These are phyloP conservation scores for Augochlorella aurata DNA, from an alignment of 2,888 invertebrate species.

Conservation along the genomic window DNA sequence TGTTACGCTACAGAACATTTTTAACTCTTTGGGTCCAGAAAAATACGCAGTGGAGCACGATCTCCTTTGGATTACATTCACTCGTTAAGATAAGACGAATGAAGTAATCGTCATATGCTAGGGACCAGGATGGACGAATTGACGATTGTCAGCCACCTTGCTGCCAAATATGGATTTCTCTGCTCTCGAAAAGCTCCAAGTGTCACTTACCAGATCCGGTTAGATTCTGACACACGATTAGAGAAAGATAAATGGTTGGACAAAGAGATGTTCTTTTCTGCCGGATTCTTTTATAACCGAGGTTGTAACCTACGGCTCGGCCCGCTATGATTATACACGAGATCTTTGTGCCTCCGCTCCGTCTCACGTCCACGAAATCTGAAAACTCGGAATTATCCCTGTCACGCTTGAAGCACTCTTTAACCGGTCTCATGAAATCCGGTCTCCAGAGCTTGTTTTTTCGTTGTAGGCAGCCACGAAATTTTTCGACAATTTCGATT, in stretches of 20 bases:
- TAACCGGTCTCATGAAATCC: slow-evolving; percentile 16
- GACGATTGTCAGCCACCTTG: slow-evolving; percentile 18
- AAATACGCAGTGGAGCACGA: too few species aligned
- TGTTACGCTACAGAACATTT: too few species aligned
- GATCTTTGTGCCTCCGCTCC: slow-evolving; percentile 15
- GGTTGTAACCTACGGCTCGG: slow-evolving; percentile 24
- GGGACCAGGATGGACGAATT: slow-evolving; percentile 16
- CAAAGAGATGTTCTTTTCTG: slow-evolving; percentile 18
- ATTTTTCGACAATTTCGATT: background rate
- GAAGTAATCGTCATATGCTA: background rate
- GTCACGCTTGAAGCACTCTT: slow-evolving; percentile 26
- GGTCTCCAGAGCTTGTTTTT: background rate
- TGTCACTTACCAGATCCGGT: slow-evolving; percentile 24
- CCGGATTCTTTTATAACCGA: slow-evolving; percentile 15
- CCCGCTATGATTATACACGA: slow-evolving; percentile 29
- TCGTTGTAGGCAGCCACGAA: background rate
- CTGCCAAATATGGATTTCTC: slow-evolving; percentile 6
- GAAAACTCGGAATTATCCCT: slow-evolving; percentile 24
- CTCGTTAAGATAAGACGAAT: slow-evolving; percentile 8
- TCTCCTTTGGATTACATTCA: too few species aligned
- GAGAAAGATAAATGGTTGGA: slow-evolving; percentile 23
- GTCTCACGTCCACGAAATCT: slow-evolving; percentile 40
- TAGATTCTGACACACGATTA: slow-evolving; percentile 15
- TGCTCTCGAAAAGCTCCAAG: background rate
- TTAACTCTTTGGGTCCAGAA: too few species aligned